Conservation (phyloP, 1,140 invertebrate species). For the Trichonephila clavata region DNA sequence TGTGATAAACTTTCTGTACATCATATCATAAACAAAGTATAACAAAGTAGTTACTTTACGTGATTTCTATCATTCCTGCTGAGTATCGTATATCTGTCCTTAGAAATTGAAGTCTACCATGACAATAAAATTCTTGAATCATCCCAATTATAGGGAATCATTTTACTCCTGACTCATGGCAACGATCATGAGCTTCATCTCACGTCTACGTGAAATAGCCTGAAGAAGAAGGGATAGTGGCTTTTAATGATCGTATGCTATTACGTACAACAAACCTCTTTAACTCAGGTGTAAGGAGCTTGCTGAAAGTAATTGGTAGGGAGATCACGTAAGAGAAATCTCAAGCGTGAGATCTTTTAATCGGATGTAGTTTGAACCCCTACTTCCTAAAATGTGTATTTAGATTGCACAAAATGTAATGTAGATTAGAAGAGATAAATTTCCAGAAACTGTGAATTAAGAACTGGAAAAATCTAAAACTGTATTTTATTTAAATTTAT, state of each 20-base stretch:
- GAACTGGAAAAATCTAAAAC: not conserved
- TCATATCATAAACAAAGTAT: too few relatives aligned
- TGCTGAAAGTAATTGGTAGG: not conserved
- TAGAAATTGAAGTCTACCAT: not conserved
- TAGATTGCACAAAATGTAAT: not conserved
- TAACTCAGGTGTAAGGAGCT: slow-evolving; percentile 20
- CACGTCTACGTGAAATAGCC: slow-evolving; percentile 49
- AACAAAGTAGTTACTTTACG: too few relatives aligned
- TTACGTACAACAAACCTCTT: slow-evolving; percentile 38
- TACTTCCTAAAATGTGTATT: not conserved
- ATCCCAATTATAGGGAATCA: slow-evolving; percentile 1
- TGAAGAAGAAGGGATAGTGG: slow-evolving; percentile 32
- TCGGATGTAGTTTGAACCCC: not conserved
- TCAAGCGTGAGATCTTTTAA: slow-evolving; percentile 40
- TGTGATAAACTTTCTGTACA: too few relatives aligned
- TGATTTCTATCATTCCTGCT: too few relatives aligned
- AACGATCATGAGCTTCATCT: not conserved
- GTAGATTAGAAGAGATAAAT: not conserved
- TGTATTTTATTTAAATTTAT: too few relatives aligned
- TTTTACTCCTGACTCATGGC: not conserved
- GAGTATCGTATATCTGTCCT: not conserved
- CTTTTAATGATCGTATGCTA: slow-evolving; percentile 42
- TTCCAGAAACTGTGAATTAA: not conserved
- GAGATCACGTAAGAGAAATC: not conserved
- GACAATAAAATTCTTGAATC: not conserved